These are phyloP conservation scores for Podarcis cretensis DNA, from an alignment of 2,113 vertebrate species.

Conservation along the genomic window DNA sequence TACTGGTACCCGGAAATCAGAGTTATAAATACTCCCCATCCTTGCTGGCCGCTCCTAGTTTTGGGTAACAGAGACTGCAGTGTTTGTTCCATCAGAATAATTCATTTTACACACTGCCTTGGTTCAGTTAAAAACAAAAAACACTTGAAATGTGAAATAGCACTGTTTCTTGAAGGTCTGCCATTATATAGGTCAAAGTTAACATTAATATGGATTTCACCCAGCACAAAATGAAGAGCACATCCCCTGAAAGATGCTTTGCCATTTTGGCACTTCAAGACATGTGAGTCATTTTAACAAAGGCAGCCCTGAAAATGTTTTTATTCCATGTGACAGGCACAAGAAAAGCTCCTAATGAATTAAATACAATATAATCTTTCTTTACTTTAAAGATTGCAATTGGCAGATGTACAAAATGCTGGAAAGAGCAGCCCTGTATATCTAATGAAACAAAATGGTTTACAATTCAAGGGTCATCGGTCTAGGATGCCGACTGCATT, in stretches of 20 bases:
- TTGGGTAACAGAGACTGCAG: background rate
- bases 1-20: no score
- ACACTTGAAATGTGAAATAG: background rate
- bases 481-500: conserved; percentile 49
- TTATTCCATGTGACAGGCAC: conserved; percentile 33
- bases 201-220: conserved; percentile 50
- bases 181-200: conserved; percentile 55
- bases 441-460: conserved; percentile 36
- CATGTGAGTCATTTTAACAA: conserved; percentile 45
- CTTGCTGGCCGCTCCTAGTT: no score
- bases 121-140: background rate
- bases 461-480: conserved; percentile 51
- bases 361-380: conserved; percentile 38
- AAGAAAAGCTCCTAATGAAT: conserved; percentile 34
- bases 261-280: conserved; percentile 7
- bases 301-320: conserved; percentile 44
- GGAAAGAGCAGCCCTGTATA: conserved; percentile 35
- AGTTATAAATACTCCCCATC: no score
- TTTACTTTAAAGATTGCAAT: conserved; percentile 26
- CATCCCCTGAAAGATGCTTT: conserved; percentile 58
- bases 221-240: conserved; percentile 45
- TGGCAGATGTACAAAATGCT: conserved; percentile 24
- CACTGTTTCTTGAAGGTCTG: background rate
- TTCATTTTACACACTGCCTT: background rate
- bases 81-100: background rate